A percentile compares a stretch with the other conserved stretches of the same genome.
Evolutionary conservation across 2,113 vertebrate species (phyloP).

Genomic region (Shinisaurus crocodilurus): DNA sequence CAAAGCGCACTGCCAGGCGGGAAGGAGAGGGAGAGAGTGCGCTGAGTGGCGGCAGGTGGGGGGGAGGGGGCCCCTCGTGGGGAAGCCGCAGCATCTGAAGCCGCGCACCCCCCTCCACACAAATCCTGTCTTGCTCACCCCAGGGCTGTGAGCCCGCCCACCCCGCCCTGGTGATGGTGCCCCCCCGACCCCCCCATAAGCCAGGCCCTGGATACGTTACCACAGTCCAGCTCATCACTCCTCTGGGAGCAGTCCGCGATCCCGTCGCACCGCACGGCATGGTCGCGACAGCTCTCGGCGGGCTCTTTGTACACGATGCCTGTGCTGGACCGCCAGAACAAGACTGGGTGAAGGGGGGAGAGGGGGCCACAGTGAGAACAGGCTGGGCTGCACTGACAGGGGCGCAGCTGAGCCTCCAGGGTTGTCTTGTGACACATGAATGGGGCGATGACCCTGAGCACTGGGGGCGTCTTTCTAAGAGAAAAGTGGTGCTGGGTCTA

Average conservation of each 20-base stretch:
- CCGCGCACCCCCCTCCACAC: too few relatives aligned
- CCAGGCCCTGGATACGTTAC: slow-evolving; percentile 54
- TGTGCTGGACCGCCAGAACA: slow-evolving; percentile 75
- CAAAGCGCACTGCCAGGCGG: slow-evolving; percentile 75
- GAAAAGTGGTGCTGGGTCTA: background rate
- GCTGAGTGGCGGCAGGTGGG: background rate
- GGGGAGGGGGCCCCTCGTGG: too few relatives aligned
- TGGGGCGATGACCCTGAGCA: too few relatives aligned
- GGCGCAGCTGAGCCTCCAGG: background rate
- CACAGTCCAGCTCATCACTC: slow-evolving; percentile 79
- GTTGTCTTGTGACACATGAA: background rate
- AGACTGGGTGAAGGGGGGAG: slow-evolving; percentile 62
- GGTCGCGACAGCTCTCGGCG: slow-evolving; percentile 66
- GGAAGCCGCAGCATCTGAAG: background rate
- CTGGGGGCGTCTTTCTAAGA: too few relatives aligned
- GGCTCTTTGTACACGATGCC: slow-evolving; percentile 79
- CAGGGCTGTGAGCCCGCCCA: too few relatives aligned
- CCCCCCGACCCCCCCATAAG: accelerated
- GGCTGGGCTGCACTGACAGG: background rate
- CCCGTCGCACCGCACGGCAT: slow-evolving; percentile 72
- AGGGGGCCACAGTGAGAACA: accelerated
- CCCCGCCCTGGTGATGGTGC: background rate
- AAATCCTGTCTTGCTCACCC: too few relatives aligned
- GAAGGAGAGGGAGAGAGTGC: background rate
- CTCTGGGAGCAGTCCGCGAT: slow-evolving; percentile 73